These are phyloP conservation scores for Lasioglossum villosulum DNA, from an alignment of 2,888 invertebrate genomes.

Conservation along the genomic window DNA sequence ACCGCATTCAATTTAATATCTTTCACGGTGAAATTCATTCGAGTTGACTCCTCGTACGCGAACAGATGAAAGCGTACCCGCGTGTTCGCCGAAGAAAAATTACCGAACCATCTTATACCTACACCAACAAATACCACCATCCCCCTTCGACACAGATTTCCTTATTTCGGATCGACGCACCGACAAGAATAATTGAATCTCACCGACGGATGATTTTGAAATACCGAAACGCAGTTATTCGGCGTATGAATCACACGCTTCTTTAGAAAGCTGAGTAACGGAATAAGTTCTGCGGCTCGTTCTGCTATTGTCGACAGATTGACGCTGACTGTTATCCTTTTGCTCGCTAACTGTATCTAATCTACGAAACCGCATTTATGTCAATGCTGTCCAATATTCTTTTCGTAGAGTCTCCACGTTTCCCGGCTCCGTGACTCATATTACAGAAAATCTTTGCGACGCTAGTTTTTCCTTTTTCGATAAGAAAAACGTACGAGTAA, in stretches of 20 bases:
- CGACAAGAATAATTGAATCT: neutral
- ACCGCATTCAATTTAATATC: constrained; percentile 41
- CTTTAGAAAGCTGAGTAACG: constrained; percentile 42
- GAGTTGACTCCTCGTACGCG: neutral
- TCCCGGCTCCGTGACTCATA: neutral
- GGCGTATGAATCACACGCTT: neutral
- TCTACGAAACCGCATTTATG: constrained; percentile 22
- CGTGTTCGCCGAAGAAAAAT: neutral
- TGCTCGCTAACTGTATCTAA: constrained; percentile 41
- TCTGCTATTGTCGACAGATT: constrained; percentile 50
- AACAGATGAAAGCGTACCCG: constrained; percentile 8
- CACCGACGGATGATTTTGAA: neutral
- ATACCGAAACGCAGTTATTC: constrained; percentile 6
- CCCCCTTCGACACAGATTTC: neutral
- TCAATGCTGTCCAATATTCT: neutral
- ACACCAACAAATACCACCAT: neutral
- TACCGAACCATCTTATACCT: neutral
- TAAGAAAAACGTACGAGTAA: neutral
- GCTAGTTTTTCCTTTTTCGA: neutral
- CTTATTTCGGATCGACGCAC: neutral
- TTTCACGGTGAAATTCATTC: constrained; percentile 32
- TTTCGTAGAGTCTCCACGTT: neutral
- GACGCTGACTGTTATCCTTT: constrained; percentile 45
- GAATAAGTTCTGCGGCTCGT: constrained; percentile 44
- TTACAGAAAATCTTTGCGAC: neutral